Conservation (phyloP, 2,888 invertebrate species). For the Brenthis hecate region DNA sequence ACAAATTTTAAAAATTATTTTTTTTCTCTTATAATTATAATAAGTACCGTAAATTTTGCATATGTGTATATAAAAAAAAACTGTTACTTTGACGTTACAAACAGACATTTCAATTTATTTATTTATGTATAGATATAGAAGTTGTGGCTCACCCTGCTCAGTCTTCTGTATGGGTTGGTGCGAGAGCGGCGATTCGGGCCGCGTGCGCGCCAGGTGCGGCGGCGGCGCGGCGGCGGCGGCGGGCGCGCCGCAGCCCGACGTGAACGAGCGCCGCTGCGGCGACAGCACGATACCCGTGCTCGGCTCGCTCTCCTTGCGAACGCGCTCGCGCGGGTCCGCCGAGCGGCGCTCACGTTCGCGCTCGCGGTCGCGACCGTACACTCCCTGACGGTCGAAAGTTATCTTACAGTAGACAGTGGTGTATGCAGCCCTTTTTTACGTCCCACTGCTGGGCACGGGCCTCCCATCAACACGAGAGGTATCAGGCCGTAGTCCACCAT, state of each 20-base stretch:
- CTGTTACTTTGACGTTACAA: no score
- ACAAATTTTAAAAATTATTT: no score
- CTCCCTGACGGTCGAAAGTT: slow-evolving; percentile 40
- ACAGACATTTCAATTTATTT: no score
- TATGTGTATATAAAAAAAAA: no score
- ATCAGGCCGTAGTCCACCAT: no score
- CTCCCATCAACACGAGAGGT: no score
- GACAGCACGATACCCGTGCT: slow-evolving; percentile 88
- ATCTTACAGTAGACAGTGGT: not conserved
- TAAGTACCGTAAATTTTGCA: no score
- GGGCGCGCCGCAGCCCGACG: slow-evolving; percentile 92
- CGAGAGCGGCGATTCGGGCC: slow-evolving; percentile 64
- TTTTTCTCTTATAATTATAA: no score
- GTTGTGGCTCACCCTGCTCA: slow-evolving; percentile 54
- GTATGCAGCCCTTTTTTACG: no score
- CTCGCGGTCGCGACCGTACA: slow-evolving; percentile 57
- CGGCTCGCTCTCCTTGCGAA: slow-evolving; percentile 89
- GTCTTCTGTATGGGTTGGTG: slow-evolving; percentile 56
- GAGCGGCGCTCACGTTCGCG: slow-evolving; percentile 76
- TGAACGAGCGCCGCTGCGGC: slow-evolving; percentile 93
- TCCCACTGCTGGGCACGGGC: no score
- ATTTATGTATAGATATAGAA: no score
- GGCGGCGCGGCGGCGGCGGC: slow-evolving; percentile 68
- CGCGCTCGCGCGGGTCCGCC: slow-evolving; percentile 87
- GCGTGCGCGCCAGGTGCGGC: slow-evolving; percentile 82